Conservation (phyloP, 2,888 invertebrate genomes). For the Caenorhabditis angaria region DNA sequence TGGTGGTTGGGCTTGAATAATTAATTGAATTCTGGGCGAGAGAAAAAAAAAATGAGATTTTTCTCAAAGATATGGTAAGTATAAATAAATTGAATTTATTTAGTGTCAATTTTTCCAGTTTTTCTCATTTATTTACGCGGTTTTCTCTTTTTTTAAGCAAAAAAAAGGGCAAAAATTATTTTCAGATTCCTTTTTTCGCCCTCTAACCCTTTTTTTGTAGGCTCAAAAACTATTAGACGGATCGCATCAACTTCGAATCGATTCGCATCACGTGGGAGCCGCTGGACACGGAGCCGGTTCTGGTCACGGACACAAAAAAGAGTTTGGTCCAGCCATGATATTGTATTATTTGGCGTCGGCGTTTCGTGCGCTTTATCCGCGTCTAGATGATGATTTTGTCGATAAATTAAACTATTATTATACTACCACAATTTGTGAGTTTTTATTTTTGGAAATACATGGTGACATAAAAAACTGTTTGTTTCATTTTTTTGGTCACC, state of each 20-base stretch:
- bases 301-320: slow-evolving; percentile 72
- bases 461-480: no score
- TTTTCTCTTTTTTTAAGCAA: background rate
- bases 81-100: slow-evolving; percentile 8
- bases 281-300: slow-evolving; percentile 68
- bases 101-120: background rate
- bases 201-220: slow-evolving; percentile 34
- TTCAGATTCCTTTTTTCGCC: background rate
- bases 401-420: slow-evolving; percentile 73
- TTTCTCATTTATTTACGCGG: background rate
- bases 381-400: slow-evolving; percentile 72
- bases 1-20: no score
- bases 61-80: slow-evolving; percentile 6
- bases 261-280: slow-evolving; percentile 70
- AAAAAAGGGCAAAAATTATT: background rate
- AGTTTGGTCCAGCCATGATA: slow-evolving; percentile 73
- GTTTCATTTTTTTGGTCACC: no score
- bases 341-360: slow-evolving; percentile 72
- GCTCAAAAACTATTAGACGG: slow-evolving; percentile 72
- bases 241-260: slow-evolving; percentile 71
- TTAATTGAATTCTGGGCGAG: background rate
- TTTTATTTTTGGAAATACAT: no score
- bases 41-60: slow-evolving; percentile 2
- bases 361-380: slow-evolving; percentile 71
- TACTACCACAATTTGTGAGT: slow-evolving; percentile 71